Evolutionary conservation across 2,113 vertebrate species (phyloP), one percentile per base, ranked within the genome.

Genomic region (Megaleporinus macrocephalus): DNA sequence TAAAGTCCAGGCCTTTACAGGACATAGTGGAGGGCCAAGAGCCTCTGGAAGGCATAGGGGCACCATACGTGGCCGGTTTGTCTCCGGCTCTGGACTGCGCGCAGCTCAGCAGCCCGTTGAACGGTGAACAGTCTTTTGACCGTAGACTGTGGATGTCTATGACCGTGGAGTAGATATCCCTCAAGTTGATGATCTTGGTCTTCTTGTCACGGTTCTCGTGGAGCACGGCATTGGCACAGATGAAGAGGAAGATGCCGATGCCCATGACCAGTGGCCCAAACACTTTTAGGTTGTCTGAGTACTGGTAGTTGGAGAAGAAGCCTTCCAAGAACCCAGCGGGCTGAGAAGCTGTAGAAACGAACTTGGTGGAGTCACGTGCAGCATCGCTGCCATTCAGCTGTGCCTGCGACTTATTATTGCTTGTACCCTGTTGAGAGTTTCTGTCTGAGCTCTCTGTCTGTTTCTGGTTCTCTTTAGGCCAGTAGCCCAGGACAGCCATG

Each of bases 181-280:
- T 91, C 84, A 99, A 90, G 90, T 99, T 98, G 86, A 99, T 99
- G 90, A 99, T 94, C 91, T 99, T 99, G 61, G 98, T 99, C 91
- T 97, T 98, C 90, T 96, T 97, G 93, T 99, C 98, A 0, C 98
- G 94, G 89, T 99, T 98, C 88, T 99, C 98, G 0, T 99, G 98
- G 76, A 99, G 93, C 65, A 99, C 98, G 0, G 98, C 98, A 11
- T 99, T 99, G 90, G 98, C 98, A 5, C 98, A 99, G 87, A 99
- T 99, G 89, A 99, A 99, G 49, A 99, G 96, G 89, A 99, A 99
- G 91, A 99, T 99, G 81, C 98, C 98, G 0, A 99, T 97, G 20
- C 98, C 98, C 97, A 99, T 99, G 89, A 98, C 97, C 79, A 99
- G 93, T 4, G 98, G 98, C 3, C 98, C 98, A 1, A 98, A 94